Base-by-base conservation (phyloP, 2,888 invertebrate genomes). In the Bedellia somnulentella region DNA sequence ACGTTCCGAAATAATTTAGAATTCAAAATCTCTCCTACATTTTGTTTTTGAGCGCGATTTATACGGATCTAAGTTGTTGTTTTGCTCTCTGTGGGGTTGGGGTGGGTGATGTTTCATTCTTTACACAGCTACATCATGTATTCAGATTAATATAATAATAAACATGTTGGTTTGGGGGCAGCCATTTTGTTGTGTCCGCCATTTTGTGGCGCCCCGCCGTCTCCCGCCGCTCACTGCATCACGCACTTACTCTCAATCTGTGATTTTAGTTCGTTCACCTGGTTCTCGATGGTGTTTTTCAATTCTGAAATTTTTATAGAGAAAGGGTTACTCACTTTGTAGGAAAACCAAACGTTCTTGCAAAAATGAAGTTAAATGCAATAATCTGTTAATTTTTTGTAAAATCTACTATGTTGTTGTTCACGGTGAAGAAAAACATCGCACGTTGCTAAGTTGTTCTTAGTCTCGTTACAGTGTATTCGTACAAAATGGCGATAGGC, bases 181-280 rank as follows among this genome's bases (percentile, higher is more conserved):
- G 35, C 34, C 28, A 31, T 39, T 37, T 37, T 42, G 37, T 15
- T 16, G 14, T 8, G 13, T 16, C 14, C 14, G 24, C 31, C 37
- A 18, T 26, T 31, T 30, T n/a, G 11, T 11, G 13, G 11, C n/a
- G 12, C 29, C 9, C 18, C 14, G 36, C 31, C 21, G 36, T 27
- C 29, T 39, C 39, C 35, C 36, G 29, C 32, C 40, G 55, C 57
- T 92, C 90, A 93, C 90, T 93, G 93, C 84, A 93, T 86, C 77
- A 88, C 90, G 82, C 93, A 93, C 82, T 91, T 93, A 81, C 91
- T 93, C 83, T 94, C 94, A 78, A 94, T 89, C 81, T 93, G 91
- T 68, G 92, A 86, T 82, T 93, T 94, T 77, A 94, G 82, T 83
- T 94, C 93, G 78, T 88, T 93, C 80, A 94, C 93, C 85, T 93